Conservation (phyloP, 53 echinoderm and acorn worm species). For the Actinopyga echinites region DNA sequence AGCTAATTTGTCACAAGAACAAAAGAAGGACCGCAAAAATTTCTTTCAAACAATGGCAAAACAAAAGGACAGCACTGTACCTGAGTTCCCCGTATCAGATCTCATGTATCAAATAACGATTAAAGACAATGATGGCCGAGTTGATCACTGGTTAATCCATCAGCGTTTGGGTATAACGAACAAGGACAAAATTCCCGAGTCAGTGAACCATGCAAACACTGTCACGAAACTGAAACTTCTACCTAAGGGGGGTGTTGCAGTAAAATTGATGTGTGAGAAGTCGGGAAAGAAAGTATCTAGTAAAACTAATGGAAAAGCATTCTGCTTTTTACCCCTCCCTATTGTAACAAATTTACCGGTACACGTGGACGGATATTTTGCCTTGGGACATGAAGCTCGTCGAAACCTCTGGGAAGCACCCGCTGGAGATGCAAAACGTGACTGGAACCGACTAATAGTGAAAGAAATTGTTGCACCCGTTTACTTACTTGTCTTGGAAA, state of each 20-base stretch:
- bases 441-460: conserved; percentile 31
- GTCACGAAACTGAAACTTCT: conserved; percentile 13
- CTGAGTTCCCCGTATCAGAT: neutral
- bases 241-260: conserved; percentile 46
- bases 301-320: neutral
- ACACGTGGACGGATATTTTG: conserved; percentile 83
- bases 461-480: conserved; percentile 24
- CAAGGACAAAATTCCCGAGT: neutral
- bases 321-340: conserved; percentile 65
- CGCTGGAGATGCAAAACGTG: neutral
- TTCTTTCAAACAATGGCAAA: neutral
- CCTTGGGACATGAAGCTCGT: conserved; percentile 50
- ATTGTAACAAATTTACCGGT: conserved; percentile 67
- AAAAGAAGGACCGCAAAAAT: neutral
- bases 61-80: neutral
- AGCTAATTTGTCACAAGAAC: neutral
- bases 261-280: neutral
- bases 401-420: conserved; percentile 47
- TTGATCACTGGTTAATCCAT: conserved; percentile 37
- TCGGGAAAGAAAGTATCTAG: neutral
- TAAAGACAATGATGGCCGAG: neutral
- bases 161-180: conserved; percentile 4
- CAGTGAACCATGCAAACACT: neutral
- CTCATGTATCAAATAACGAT: neutral
- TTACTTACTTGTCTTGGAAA: conserved; percentile 23